phyloP scores from a whole-genome alignment of 2,113 vertebrate species.

The Malurus alboscapulatus region DNA sequence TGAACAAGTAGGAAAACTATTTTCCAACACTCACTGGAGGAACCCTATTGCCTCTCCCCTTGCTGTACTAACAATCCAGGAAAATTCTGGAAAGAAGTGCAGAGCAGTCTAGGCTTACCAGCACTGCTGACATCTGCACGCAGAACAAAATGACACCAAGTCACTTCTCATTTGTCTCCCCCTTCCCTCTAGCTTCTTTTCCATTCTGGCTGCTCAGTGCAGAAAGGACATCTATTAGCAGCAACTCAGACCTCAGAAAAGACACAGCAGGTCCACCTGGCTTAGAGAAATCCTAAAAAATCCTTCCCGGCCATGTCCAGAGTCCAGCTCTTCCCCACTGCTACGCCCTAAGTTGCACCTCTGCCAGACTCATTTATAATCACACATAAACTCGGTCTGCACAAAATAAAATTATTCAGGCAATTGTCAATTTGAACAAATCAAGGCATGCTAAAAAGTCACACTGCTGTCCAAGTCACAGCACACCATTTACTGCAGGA shows the following conservation, averaged over 20 bases:
- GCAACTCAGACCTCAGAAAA: neutral
- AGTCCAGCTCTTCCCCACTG: neutral
- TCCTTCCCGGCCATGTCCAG: neutral
- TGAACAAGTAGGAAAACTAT: neutral
- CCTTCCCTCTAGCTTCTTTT: neutral
- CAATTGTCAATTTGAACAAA: neutral
- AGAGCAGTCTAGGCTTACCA: neutral
- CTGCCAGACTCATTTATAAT: neutral
- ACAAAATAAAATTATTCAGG: neutral
- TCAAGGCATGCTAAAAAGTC: neutral
- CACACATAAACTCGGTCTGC: neutral
- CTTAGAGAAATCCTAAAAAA: neutral
- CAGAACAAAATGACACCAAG: neutral
- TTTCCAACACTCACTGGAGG: neutral
- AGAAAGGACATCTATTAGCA: neutral
- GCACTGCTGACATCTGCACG: neutral
- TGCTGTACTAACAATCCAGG: neutral
- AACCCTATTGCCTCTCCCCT: neutral
- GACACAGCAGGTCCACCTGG: neutral
- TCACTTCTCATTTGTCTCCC: neutral
- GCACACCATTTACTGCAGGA: neutral
- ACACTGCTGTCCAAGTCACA: neutral
- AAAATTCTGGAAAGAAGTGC: neutral
- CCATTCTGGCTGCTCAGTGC: neutral
- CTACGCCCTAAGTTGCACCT: neutral